Evolutionary conservation across 2,113 vertebrate genomes (phyloP).

Genomic region (Chamaea fasciata): DNA sequence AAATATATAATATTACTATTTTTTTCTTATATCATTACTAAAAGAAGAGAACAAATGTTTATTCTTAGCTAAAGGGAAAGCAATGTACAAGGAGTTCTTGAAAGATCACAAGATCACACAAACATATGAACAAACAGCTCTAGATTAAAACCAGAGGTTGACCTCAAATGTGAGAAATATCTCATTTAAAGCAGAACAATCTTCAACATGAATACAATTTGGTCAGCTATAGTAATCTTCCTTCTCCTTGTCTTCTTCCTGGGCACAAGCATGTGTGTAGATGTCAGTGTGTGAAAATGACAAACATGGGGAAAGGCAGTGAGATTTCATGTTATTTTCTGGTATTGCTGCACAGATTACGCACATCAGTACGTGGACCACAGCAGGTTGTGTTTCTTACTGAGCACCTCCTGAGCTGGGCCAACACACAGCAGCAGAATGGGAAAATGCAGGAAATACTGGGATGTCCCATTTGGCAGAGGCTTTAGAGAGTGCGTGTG

Average conservation of each 20-base stretch:
- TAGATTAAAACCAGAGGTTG: neutral
- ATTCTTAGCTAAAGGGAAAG: neutral
- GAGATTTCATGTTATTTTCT: neutral
- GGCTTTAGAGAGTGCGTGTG: accelerated
- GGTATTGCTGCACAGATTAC: neutral
- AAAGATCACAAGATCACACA: neutral
- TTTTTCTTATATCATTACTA: neutral
- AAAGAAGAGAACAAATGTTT: neutral
- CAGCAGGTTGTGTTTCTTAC: neutral
- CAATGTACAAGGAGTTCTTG: neutral
- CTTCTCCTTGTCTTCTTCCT: neutral
- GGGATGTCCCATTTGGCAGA: neutral
- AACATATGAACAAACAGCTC: neutral
- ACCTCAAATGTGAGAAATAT: neutral
- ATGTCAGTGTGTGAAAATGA: neutral
- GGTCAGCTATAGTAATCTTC: neutral
- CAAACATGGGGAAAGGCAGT: accelerated
- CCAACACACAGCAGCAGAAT: accelerated
- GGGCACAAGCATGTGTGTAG: neutral
- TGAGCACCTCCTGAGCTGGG: accelerated
- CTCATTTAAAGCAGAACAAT: neutral
- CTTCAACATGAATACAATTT: neutral
- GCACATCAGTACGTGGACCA: neutral
- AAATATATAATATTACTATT: neutral
- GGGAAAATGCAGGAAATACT: too few relatives aligned